Evolutionary conservation across 2,797 vertebrate genomes (phyloP).

Genomic region (Hemitrygon akajei): DNA sequence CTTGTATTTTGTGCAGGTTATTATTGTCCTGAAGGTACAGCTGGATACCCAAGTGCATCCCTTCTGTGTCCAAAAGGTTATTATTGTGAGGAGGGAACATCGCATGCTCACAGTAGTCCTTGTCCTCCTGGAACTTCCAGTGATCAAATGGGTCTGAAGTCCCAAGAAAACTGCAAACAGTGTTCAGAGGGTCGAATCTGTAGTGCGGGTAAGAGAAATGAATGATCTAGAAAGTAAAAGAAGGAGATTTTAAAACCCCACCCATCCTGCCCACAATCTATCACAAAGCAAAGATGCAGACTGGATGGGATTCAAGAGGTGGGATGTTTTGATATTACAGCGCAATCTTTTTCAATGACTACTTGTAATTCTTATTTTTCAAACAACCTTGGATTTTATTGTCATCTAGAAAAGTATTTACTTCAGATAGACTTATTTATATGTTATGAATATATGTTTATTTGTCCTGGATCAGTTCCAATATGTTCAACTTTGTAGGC

Average conservation of each 20-base stretch:
- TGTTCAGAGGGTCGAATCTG: constrained; percentile 72
- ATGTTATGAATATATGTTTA: neutral
- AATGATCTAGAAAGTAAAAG: constrained; percentile 8
- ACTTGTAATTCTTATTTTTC: neutral
- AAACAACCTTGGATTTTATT: neutral
- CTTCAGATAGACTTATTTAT: neutral
- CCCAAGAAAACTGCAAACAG: constrained; percentile 68
- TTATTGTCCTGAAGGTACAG: constrained; percentile 71
- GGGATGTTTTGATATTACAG: neutral
- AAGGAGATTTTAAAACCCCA: neutral
- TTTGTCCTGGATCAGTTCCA: neutral
- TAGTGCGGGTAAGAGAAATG: constrained; percentile 59
- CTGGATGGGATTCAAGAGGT: neutral
- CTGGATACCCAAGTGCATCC: constrained; percentile 60
- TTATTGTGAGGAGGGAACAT: constrained; percentile 72
- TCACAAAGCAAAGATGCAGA: neutral
- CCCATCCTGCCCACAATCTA: neutral
- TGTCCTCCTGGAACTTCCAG: constrained; percentile 70
- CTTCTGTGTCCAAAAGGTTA: constrained; percentile 70
- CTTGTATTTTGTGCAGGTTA: constrained; percentile 56
- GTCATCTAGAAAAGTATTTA: neutral
- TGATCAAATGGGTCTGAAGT: constrained; percentile 72
- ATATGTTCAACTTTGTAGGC: constrained; percentile 48
- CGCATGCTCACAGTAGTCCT: constrained; percentile 65
- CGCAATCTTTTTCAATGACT: neutral